Conservation (phyloP, 2,888 invertebrate species). For the Mythimna pallens region DNA sequence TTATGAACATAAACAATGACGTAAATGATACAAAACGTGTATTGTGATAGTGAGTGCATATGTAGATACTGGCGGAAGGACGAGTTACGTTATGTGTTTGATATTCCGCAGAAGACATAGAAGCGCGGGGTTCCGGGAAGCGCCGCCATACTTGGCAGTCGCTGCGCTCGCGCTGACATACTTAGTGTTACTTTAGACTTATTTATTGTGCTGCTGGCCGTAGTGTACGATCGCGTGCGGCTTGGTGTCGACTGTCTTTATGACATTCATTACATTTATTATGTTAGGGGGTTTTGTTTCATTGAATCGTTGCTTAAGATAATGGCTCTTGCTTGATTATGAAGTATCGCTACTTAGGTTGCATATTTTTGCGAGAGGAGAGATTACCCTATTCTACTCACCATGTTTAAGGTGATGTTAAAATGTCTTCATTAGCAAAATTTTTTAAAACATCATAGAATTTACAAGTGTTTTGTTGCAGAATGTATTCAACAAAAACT, state of each 20-base stretch:
- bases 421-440: too few relatives aligned
- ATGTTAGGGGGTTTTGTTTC: not conserved
- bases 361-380: too few relatives aligned
- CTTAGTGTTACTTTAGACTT: slow-evolving; percentile 68
- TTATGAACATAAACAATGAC: too few relatives aligned
- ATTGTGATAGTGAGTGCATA: slow-evolving; percentile 26
- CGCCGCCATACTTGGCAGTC: slow-evolving; percentile 72
- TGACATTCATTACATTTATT: slow-evolving; percentile 9
- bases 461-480: too few relatives aligned
- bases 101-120: slow-evolving; percentile 78
- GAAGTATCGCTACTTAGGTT: too few relatives aligned
- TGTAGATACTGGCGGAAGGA: slow-evolving; percentile 74
- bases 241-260: slow-evolving; percentile 21
- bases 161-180: slow-evolving; percentile 67
- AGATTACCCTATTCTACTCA: too few relatives aligned
- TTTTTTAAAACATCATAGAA: too few relatives aligned
- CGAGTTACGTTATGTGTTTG: slow-evolving; percentile 79
- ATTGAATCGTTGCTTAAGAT: not conserved
- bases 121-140: slow-evolving; percentile 82
- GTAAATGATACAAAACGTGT: too few relatives aligned
- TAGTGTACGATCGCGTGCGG: slow-evolving; percentile 34
- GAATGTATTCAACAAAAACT: too few relatives aligned
- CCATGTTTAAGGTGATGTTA: too few relatives aligned
- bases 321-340: not conserved
- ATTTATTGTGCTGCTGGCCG: slow-evolving; percentile 59